Base-by-base conservation (phyloP, 2,888 invertebrate species). In the Nemotelus pantherinus region DNA sequence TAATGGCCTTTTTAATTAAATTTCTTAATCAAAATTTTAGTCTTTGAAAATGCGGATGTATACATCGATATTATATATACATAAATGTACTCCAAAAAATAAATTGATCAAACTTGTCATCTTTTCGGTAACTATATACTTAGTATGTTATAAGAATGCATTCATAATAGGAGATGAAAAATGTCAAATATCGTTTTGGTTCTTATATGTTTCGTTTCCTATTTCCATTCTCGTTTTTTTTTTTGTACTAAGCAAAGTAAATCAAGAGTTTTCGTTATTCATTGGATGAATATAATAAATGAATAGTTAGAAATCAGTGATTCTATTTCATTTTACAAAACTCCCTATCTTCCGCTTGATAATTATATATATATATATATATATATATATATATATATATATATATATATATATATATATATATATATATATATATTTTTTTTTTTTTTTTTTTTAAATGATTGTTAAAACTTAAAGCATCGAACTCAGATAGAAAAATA, bases 401-500 rank as follows among this genome's bases (percentile, higher is more conserved):
- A 25, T 25, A 25, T 25, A 25, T 25, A 25, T 25, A 25, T 25
- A 25, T 25, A 25, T 25, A 25, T 25, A 25, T 25, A 25, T 9
- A 53, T 53, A 10, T 53, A 53, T 53, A 53, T 10, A 53, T 53
- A 10, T 50, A 50, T 50, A 4, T 65, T n/a, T 44, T 65, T 65
- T 25, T 9, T 47, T 47, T n/a, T 65, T 65, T 60, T 68, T n/a
- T 70, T 48, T 71, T 55, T 71, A 9, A 53, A 71, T 53, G 25
- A 45, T 67, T n/a, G 7, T 64, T 43, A 57, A 45, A 72, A 9
- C 25, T 39, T 58, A 47, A 72, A 48, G n/a, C n/a, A 63, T 47
- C 74, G 60, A 74, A 63, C 63, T 74, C 74, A 60, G 63, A 74
- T 74, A 48, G 63, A 58, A 45, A 67, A 58, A 48, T 63, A 39